phyloP scores from a whole-genome alignment of 2,113 vertebrate genomes.

The cattle (Bos taurus) region ARS-UCD2.0 NC_037350.1:38162501-38163000 shows the following conservation, averaged over 20 bases:
- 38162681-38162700: conserved; percentile 21
- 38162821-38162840: not conserved
- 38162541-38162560: conserved; percentile 38
- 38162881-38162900: conserved; percentile 26
- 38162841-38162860: not conserved
- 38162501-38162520: conserved; percentile 71
- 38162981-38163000: not conserved
- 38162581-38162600: not conserved
- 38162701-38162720: conserved; percentile 16
- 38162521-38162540: conserved; percentile 44
- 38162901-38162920: conserved; percentile 51
- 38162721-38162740: conserved; percentile 23
- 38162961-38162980: not conserved
- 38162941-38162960: not conserved
- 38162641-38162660: not conserved
- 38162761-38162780: not conserved
- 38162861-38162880: not conserved
- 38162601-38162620: conserved; percentile 46
- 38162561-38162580: not conserved
- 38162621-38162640: conserved; percentile 35
- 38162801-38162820: not conserved
- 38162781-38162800: not conserved
- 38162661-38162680: conserved; percentile 5
- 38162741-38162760: not conserved
- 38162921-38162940: conserved; percentile 7